Conservation (phyloP, 2,797 vertebrate species). For the Sandelia bainsii region DNA sequence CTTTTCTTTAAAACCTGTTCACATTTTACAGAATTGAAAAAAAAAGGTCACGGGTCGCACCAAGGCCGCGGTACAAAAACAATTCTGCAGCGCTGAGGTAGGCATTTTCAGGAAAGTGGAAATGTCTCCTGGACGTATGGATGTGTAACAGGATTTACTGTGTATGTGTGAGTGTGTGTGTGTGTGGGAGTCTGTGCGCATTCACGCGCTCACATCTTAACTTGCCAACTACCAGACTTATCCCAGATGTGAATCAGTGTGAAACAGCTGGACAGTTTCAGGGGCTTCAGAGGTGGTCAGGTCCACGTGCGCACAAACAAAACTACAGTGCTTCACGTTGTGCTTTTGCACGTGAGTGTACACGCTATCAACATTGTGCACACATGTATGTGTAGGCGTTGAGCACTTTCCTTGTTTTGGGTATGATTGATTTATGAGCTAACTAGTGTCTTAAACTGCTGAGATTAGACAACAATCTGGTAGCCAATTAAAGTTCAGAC, state of each 20-base stretch:
- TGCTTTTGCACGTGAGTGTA: conserved; percentile 22
- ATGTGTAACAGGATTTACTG: conserved; percentile 74
- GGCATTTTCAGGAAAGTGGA: conserved; percentile 64
- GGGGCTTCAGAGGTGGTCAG: conserved; percentile 58
- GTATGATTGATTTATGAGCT: conserved; percentile 37
- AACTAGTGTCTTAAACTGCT: conserved; percentile 37
- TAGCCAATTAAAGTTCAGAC: conserved; percentile 12
- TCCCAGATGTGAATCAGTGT: conserved; percentile 74
- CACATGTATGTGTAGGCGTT: neutral
- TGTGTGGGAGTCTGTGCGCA: neutral
- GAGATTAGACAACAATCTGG: conserved; percentile 54
- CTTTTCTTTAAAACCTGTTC: conserved; percentile 64
- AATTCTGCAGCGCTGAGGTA: conserved; percentile 67
- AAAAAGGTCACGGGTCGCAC: conserved; percentile 66
- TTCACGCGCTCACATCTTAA: conserved; percentile 50
- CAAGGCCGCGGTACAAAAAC: conserved; percentile 69
- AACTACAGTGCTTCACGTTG: conserved; percentile 25
- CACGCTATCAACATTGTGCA: neutral
- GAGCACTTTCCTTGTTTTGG: conserved; percentile 25
- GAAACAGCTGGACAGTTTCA: conserved; percentile 70
- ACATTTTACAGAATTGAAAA: conserved; percentile 61
- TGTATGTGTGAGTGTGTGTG: conserved; percentile 41
- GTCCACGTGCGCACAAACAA: conserved; percentile 64
- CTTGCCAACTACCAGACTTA: conserved; percentile 59
- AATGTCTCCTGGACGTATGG: conserved; percentile 70